Conservation (phyloP, 2,888 invertebrate genomes). For the Lepidonotus clava region DNA sequence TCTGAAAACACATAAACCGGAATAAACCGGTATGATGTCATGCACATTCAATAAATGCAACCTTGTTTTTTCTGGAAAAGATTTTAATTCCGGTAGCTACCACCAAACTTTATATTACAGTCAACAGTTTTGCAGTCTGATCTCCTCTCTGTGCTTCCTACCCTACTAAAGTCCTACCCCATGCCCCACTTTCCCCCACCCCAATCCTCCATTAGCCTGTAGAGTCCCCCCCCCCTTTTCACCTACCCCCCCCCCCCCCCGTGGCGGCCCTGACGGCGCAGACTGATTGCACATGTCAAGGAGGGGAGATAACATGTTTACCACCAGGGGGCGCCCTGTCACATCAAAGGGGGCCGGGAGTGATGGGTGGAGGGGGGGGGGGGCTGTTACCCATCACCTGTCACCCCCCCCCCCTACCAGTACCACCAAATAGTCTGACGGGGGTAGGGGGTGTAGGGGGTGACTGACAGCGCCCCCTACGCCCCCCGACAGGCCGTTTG, state of each 20-base stretch:
- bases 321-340: constrained; percentile 37
- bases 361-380: constrained; percentile 1
- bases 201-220: background rate
- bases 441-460: background rate
- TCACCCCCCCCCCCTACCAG: background rate
- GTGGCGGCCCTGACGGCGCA: background rate
- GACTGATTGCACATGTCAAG: constrained; percentile 54
- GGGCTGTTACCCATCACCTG: constrained; percentile 38
- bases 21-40: too few relatives aligned
- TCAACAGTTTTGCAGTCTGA: too few relatives aligned
- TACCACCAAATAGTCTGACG: background rate
- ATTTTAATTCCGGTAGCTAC: too few relatives aligned
- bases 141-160: too few relatives aligned
- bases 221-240: background rate
- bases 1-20: too few relatives aligned
- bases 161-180: background rate
- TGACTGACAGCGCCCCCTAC: constrained; percentile 10
- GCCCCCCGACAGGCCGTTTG: constrained; percentile 6
- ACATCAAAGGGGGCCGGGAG: constrained; percentile 32
- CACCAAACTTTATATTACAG: too few relatives aligned
- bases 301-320: constrained; percentile 46
- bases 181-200: background rate
- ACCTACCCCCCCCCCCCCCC: background rate
- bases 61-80: too few relatives aligned
- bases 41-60: too few relatives aligned